Evolutionary conservation across 2,797 vertebrate genomes (phyloP), one percentile per base, ranked within the genome.

Genomic region (Aselliscus stoliczkanus): DNA sequence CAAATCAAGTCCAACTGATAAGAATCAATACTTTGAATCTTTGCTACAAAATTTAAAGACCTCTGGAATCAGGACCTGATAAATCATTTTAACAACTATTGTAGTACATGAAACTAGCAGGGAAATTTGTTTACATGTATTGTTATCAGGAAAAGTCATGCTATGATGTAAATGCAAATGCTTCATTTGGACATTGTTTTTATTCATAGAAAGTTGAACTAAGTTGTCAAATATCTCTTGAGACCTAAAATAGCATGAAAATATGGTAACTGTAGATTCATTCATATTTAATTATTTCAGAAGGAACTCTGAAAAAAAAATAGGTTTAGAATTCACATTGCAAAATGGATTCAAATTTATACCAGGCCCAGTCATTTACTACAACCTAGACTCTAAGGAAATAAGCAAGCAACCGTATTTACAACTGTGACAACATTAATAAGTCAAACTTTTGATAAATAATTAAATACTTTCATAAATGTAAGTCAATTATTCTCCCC

Each of bases 281-380:
- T 96, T 96, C 73, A 96, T 93, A 95, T 83, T 96, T 97, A 96
- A 92, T 92, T 23, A 96, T 88, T 95, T 93, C 50, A 69, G 42
- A 87, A 94, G 47, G 27, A 95, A 85, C 25, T 93, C 14, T 47
- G 93, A 96, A 93, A 93, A 62, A 62, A 95, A 97, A 90, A 87
- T 72, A 72, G 58, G 72, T 94, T 83, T 92, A 86, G 37, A 72
- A 95, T 90, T 94, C 73, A 93, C 11, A 92, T 17, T 64, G 18
- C 44, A 86, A 96, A 97, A 88, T 11, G 21, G 23, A 92, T 95
- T 94, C 50, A 84, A 76, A 97, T 96, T 70, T 88, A 88, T 94
- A 86, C 54, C 21, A 80, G n/a, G 21, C 21, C 10, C 21, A 94
- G 8, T 11, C 23, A 42, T 70, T 69, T 94, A 77, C 54, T 80